A percentile compares a stretch with the other conserved stretches of the same genome.
phyloP scores from a whole-genome alignment of 2,888 invertebrate genomes.

The Chymomyza fuscimana region DNA sequence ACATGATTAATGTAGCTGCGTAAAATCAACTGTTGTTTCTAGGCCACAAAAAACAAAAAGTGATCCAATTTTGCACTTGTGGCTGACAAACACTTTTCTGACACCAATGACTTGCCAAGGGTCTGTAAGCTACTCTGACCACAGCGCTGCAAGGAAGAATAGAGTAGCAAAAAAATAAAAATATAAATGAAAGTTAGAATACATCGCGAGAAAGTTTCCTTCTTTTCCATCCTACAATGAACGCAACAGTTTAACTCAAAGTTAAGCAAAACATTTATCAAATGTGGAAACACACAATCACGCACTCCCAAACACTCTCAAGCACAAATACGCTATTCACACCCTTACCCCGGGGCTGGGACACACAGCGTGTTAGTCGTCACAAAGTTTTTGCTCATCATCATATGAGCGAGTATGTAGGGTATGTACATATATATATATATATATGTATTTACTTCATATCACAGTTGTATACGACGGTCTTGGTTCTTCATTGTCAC shows the following conservation, averaged over 20 bases:
- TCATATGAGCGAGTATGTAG: neutral
- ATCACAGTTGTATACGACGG: neutral
- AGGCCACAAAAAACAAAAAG: neutral
- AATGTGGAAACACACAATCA: conserved; percentile 20
- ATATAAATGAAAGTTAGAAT: conserved; percentile 18
- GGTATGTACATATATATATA: neutral
- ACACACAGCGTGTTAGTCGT: neutral
- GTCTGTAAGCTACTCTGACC: neutral
- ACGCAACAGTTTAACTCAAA: conserved; percentile 66
- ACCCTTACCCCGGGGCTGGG: neutral
- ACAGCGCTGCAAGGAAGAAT: neutral
- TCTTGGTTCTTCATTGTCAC: neutral
- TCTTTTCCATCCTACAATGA: conserved; percentile 15
- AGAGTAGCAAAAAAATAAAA: conserved; percentile 8
- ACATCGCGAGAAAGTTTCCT: conserved; percentile 11
- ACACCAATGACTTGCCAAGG: neutral
- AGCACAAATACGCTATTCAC: neutral
- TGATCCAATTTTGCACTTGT: neutral
- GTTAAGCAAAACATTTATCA: conserved; percentile 66
- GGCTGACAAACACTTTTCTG: neutral
- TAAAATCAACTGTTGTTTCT: neutral
- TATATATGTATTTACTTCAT: neutral
- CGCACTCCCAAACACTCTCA: neutral
- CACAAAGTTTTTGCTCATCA: neutral
- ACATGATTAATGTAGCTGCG: conserved; percentile 55